Evolutionary conservation across 2,797 vertebrate species (phyloP).

Genomic region (Hyperoplus immaculatus): DNA sequence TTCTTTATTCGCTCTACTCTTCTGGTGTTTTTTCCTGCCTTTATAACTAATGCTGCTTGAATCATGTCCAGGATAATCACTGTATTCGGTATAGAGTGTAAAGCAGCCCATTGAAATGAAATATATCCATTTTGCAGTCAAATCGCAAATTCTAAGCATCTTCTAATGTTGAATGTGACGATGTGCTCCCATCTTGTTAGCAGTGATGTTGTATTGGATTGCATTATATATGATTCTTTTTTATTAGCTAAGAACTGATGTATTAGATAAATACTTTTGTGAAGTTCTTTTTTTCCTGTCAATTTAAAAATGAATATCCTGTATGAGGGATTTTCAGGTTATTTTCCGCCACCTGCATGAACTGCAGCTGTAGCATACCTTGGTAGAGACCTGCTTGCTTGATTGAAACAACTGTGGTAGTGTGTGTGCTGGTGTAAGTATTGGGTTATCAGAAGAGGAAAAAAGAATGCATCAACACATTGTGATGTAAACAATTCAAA

Average conservation of each 20-base stretch:
- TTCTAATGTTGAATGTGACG: not conserved
- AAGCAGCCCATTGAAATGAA: not conserved
- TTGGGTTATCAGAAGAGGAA: not conserved
- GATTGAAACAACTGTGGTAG: not conserved
- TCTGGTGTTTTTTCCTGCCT: not conserved
- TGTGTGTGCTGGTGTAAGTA: not conserved
- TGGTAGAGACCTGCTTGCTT: slow-evolving; percentile 23
- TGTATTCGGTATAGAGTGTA: not conserved
- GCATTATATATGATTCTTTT: not conserved
- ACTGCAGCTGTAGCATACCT: slow-evolving; percentile 40
- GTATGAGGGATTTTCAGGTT: slow-evolving; percentile 8
- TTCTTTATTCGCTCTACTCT: not conserved
- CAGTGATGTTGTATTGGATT: not conserved
- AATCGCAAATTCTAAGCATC: not conserved
- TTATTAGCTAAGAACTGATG: not conserved
- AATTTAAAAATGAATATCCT: not conserved
- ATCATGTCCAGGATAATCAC: slow-evolving; percentile 5
- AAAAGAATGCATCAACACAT: not conserved
- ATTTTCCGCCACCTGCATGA: slow-evolving; percentile 24
- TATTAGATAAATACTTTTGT: slow-evolving; percentile 1
- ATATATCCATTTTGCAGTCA: not conserved
- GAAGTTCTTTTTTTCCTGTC: not conserved
- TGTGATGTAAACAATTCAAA: not conserved
- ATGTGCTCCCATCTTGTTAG: not conserved
- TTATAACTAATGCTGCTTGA: not conserved